Evolutionary conservation across 2,113 vertebrate genomes (phyloP).

Genomic region (Corapipo altera): DNA sequence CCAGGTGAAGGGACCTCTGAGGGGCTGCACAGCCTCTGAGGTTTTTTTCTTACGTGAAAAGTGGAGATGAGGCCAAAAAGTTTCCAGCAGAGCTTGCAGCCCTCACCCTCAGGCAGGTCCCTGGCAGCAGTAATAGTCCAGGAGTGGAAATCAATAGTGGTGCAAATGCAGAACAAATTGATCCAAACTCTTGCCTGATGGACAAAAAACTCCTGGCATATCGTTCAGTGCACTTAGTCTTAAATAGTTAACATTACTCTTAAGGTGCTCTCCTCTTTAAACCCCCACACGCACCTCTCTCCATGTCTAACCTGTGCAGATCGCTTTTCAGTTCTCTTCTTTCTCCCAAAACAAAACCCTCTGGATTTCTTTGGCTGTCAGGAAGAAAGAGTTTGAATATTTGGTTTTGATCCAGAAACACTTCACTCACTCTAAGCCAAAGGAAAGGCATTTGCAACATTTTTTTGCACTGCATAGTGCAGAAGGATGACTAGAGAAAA

Average conservation of each 20-base stretch:
- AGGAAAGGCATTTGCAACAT: background rate
- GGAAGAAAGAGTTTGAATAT: background rate
- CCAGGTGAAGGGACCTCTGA: background rate
- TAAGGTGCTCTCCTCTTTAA: background rate
- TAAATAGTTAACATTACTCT: background rate
- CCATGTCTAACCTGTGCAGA: background rate
- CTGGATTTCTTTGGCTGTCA: background rate
- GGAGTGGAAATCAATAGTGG: background rate
- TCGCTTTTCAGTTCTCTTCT: background rate
- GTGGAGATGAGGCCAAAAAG: background rate
- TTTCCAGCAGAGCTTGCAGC: background rate
- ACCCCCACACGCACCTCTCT: rapidly evolving
- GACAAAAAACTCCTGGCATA: background rate
- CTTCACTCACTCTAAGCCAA: background rate
- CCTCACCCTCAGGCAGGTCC: background rate
- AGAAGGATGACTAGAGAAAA: background rate
- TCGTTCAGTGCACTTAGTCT: background rate
- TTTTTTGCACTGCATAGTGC: rapidly evolving
- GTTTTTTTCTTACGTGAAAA: rapidly evolving
- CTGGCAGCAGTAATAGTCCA: background rate
- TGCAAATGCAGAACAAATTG: background rate
- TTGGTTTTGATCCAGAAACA: background rate
- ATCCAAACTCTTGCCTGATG: background rate
- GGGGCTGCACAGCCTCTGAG: background rate
- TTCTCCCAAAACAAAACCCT: background rate